These are phyloP conservation scores for Alectura lathami DNA, from an alignment of 2,113 vertebrate genomes.

Conservation along the genomic window DNA sequence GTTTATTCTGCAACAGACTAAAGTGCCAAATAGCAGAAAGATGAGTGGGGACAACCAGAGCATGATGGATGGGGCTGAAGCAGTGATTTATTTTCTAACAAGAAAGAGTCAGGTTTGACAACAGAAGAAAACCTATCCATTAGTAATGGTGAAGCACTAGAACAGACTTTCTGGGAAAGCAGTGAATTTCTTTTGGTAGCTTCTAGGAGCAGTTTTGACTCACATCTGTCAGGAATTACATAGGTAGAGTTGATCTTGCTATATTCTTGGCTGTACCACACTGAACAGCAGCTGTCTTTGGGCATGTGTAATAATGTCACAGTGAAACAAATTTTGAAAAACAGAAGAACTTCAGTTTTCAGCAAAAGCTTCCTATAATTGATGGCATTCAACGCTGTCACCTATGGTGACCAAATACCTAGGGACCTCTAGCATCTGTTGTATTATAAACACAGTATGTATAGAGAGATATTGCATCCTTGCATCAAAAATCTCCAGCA, in stretches of 20 bases:
- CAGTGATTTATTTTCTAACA: constrained; percentile 35
- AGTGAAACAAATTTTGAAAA: background rate
- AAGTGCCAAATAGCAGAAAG: constrained; percentile 28
- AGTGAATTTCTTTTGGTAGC: background rate
- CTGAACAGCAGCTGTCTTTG: constrained; percentile 1
- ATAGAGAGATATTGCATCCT: background rate
- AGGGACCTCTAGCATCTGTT: background rate
- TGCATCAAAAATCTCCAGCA: background rate
- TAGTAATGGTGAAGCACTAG: background rate
- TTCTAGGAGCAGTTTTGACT: background rate
- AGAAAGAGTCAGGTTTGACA: background rate
- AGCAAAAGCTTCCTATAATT: background rate
- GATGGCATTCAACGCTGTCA: background rate
- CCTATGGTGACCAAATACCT: background rate
- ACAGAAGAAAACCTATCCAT: constrained; percentile 9
- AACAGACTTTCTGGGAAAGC: background rate
- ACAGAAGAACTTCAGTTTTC: background rate
- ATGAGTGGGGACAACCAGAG: constrained; percentile 49
- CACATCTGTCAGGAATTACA: background rate
- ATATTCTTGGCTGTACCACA: background rate
- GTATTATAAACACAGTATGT: background rate
- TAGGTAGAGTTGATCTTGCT: background rate
- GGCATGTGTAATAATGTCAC: background rate
- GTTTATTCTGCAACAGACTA: constrained; percentile 28
- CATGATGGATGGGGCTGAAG: background rate